These are phyloP conservation scores for Aratinga solstitialis DNA, from an alignment of 2,797 vertebrate species.

Conservation along the genomic window DNA sequence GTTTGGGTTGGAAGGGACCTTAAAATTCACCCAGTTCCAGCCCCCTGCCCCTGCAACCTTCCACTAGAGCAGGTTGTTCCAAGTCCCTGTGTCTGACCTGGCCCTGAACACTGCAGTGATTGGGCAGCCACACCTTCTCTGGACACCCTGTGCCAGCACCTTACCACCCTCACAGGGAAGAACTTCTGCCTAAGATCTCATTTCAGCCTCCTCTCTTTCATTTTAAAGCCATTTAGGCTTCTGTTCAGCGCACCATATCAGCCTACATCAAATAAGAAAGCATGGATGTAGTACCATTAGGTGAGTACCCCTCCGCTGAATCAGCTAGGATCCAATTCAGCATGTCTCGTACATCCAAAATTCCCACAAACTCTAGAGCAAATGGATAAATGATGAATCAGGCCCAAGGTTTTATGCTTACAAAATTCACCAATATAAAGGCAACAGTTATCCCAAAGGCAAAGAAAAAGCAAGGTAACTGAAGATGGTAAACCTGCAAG, in stretches of 20 bases:
- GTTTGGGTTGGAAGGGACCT: background rate
- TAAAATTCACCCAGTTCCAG: background rate
- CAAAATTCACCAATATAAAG: background rate
- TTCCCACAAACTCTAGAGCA: background rate
- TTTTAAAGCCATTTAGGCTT: background rate
- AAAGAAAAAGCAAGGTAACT: background rate
- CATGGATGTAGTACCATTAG: background rate
- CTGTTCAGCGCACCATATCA: accelerated
- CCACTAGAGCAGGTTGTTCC: background rate
- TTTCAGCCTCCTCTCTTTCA: background rate
- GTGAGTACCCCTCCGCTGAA: background rate
- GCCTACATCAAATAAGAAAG: background rate
- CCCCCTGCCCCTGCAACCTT: background rate
- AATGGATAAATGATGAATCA: background rate
- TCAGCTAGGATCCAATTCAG: background rate
- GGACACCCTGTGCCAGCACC: background rate
- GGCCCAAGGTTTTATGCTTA: background rate
- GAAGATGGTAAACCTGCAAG: background rate
- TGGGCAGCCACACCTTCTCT: background rate
- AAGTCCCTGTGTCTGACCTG: background rate
- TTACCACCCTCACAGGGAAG: background rate
- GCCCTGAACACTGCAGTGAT: background rate
- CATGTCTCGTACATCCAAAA: background rate
- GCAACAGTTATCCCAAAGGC: background rate
- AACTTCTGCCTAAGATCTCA: background rate